Evolutionary conservation across 2,797 vertebrate genomes (phyloP).

Genomic region (Lophius americanus): DNA sequence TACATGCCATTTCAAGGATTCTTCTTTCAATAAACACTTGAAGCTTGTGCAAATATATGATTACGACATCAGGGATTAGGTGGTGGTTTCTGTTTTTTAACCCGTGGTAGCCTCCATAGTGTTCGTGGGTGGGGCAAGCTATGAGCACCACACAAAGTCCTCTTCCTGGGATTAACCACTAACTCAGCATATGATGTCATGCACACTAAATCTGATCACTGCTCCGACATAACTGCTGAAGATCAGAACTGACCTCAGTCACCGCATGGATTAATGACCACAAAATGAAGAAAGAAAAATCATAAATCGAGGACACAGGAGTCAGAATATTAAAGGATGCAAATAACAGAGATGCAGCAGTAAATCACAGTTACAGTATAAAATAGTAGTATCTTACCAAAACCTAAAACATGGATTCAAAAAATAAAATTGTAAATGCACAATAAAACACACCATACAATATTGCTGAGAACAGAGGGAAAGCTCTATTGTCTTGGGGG

Average conservation of each 20-base stretch:
- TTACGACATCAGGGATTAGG: slow-evolving; percentile 68
- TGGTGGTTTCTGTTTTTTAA: slow-evolving; percentile 53
- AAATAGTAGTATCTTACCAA: too few species aligned
- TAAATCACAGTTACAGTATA: background rate
- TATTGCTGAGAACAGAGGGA: too few species aligned
- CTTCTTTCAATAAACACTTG: slow-evolving; percentile 46
- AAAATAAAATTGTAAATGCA: too few species aligned
- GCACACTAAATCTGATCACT: slow-evolving; percentile 62
- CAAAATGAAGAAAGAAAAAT: slow-evolving; percentile 15
- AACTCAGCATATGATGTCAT: slow-evolving; percentile 67
- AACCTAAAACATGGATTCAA: too few species aligned
- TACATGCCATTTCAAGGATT: slow-evolving; percentile 53
- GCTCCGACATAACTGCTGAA: slow-evolving; percentile 47
- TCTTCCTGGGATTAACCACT: slow-evolving; percentile 65
- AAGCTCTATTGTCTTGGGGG: too few species aligned
- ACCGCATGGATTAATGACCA: slow-evolving; percentile 21
- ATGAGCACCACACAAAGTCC: slow-evolving; percentile 47
- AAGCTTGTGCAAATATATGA: slow-evolving; percentile 51
- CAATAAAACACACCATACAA: too few species aligned
- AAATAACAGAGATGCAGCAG: slow-evolving; percentile 1
- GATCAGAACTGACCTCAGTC: slow-evolving; percentile 40
- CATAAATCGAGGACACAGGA: slow-evolving; percentile 14
- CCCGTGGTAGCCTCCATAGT: slow-evolving; percentile 35
- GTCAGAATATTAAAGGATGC: background rate
- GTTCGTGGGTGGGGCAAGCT: slow-evolving; percentile 29